Base-by-base conservation (phyloP, 1,140 invertebrate species). In the Drosophila seguyi region DNA sequence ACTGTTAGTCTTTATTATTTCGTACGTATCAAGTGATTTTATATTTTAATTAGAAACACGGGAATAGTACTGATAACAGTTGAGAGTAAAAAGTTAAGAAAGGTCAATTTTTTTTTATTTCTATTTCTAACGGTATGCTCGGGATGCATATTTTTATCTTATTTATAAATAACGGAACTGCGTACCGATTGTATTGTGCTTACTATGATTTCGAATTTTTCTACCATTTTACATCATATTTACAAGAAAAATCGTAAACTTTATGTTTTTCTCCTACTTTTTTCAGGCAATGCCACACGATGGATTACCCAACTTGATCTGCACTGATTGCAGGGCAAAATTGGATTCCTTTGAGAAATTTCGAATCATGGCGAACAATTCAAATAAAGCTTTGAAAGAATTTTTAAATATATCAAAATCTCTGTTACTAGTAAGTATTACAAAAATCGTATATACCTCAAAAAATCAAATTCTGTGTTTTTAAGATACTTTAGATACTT, bases 291-390 rank as follows among this genome's bases (percentile, higher is more conserved):
- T 86, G 59, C 82, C 88, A 29, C 81, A 78, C 60, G 92, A 92
- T 79, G 91, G 91, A 36, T 81, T 91, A 56, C 92, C 92, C 4
- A 75, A 81, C 44, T 67, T 92, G 48, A 75, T 92, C 18, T 92
- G 92, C 34, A 58, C 53, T 36, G 90, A 82, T 6, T 92, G 92
- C 53, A 71, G 85, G 48, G 52, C 27, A 16, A 86, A 92, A 62
- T 79, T 92, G 31, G 75, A 88, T 53, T 79, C 80, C 7, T 92
- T 84, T 76, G 87, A 87, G 73, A 91, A 90, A 39, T 92, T 92
- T 78, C 88, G 91, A 18, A 74, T 66, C 16, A 90, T 91, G 81
- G 91, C 92, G 44, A 80, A 81, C 55, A 83, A 87, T 36, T 81
- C 92, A 34, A 79, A 92, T 55, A 57, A 58, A 22, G 79, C 80